A percentile compares a stretch with the other conserved stretches of the same genome.
phyloP scores from a whole-genome alignment of 2,113 vertebrate genomes.

The Cephalopterus ornatus region DNA sequence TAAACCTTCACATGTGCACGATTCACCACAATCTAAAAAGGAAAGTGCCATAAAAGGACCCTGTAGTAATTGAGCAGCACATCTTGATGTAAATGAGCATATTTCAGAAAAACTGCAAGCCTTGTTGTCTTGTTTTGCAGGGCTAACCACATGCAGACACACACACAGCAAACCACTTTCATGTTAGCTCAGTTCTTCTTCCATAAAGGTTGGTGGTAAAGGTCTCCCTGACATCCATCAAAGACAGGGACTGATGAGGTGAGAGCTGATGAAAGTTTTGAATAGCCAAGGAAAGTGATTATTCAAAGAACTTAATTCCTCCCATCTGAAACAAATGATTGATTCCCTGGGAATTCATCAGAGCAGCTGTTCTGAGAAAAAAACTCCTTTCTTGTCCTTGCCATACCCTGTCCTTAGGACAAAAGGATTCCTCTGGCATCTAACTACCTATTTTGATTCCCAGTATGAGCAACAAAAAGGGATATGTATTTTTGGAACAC shows the following conservation, averaged over 20 bases:
- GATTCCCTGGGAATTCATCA: conserved; percentile 21
- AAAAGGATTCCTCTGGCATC: not conserved
- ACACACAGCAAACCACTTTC: not conserved
- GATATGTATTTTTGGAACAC: not conserved
- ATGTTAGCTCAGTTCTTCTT: not conserved
- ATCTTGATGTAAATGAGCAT: not conserved
- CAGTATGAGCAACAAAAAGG: not conserved
- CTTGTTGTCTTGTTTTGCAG: conserved; percentile 8
- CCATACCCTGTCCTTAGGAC: not conserved
- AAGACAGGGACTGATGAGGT: not conserved
- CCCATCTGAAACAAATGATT: not conserved
- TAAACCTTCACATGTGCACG: not conserved
- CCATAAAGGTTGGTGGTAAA: not conserved
- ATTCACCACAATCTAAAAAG: conserved; percentile 21
- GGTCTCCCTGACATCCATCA: not conserved
- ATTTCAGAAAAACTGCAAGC: conserved; percentile 6
- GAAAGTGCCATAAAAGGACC: not conserved
- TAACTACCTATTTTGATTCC: not conserved
- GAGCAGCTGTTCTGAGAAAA: not conserved
- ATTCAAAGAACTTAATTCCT: not conserved
- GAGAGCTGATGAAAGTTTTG: not conserved
- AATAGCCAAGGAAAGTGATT: not conserved
- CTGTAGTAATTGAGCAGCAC: not conserved
- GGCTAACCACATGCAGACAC: conserved; percentile 23
- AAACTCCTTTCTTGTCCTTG: not conserved